Conservation (phyloP, 92 coral and sea anemone species). For the Umimayanthus kanabou region DNA sequence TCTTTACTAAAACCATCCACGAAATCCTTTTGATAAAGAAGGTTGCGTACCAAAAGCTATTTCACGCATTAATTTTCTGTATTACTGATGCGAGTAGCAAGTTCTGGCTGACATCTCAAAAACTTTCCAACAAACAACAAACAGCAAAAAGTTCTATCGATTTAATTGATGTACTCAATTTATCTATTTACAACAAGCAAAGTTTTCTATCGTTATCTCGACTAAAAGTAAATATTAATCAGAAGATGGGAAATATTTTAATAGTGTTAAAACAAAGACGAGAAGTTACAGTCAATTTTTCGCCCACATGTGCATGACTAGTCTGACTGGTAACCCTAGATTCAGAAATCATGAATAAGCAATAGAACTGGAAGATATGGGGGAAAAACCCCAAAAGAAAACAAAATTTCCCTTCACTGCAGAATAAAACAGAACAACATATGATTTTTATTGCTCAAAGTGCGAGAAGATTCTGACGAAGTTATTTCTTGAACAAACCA, state of each 20-base stretch:
- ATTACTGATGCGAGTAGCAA: not conserved
- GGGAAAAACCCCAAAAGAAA: too few relatives aligned
- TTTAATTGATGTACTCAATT: not conserved
- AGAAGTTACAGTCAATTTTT: not conserved
- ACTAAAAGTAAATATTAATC: slow-evolving; percentile 24
- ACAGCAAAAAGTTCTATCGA: not conserved
- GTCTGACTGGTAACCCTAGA: not conserved
- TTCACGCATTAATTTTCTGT: not conserved
- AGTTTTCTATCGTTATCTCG: not conserved
- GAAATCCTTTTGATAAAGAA: not conserved
- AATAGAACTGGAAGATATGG: not conserved
- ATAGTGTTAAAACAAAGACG: not conserved
- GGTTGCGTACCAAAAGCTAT: not conserved
- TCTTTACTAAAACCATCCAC: slow-evolving; percentile 1
- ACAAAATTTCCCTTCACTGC: too few relatives aligned
- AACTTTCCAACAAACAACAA: not conserved
- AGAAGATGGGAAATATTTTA: not conserved
- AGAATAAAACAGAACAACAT: too few relatives aligned
- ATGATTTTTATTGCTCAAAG: too few relatives aligned
- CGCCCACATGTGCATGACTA: not conserved
- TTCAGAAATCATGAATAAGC: not conserved
- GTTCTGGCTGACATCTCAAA: not conserved
- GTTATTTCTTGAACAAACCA: not conserved
- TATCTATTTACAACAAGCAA: not conserved
- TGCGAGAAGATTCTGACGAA: too few relatives aligned